A percentile compares a stretch with the other conserved stretches of the same genome.
These are phyloP conservation scores for Xestoiulus laeticollis DNA, from an alignment of 2,888 invertebrate genomes.

Conservation along the genomic window DNA sequence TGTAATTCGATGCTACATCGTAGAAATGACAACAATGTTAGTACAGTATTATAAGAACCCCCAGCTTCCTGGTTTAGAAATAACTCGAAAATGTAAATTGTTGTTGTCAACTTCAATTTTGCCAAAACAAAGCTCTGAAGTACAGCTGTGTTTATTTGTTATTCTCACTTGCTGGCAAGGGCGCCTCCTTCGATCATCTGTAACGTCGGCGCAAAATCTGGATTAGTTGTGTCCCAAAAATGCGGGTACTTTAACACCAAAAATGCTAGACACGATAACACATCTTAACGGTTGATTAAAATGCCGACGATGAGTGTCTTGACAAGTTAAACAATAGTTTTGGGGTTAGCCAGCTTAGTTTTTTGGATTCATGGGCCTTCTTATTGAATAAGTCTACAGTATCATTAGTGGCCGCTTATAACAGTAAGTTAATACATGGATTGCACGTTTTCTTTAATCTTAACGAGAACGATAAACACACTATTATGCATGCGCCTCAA, in stretches of 20 bases:
- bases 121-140: not conserved
- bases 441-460: no score
- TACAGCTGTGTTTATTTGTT: slow-evolving; percentile 34
- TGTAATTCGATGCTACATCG: no score
- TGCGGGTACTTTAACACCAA: not conserved
- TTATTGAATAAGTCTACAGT: no score
- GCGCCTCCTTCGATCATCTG: not conserved
- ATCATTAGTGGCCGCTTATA: no score
- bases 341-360: no score
- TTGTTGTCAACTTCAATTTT: slow-evolving; percentile 9
- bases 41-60: not conserved
- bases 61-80: not conserved
- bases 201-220: not conserved
- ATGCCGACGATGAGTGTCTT: not conserved
- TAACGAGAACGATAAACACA: no score
- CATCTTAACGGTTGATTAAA: not conserved
- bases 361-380: no score
- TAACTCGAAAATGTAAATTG: not conserved
- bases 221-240: not conserved
- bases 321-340: no score
- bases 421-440: no score
- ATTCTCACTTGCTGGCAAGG: not conserved
- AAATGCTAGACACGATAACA: not conserved
- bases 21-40: no score
- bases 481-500: no score